Base-by-base conservation (phyloP, 2,797 vertebrate genomes). In the Sternotherus odoratus region DNA sequence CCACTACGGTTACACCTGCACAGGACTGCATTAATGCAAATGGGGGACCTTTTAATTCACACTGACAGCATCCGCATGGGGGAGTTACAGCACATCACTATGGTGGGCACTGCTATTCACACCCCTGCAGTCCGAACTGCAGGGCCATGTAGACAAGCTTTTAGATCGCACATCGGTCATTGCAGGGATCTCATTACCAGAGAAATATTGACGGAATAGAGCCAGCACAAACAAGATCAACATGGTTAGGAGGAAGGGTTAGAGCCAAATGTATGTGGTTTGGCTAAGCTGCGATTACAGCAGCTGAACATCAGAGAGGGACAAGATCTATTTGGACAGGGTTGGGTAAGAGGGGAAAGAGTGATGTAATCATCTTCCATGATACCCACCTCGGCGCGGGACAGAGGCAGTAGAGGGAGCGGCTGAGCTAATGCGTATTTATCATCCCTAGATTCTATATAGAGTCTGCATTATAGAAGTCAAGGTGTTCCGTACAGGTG, bases 391-490 rank as follows among this genome's bases (percentile, higher is more conserved):
- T 88, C 88, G 94, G 92, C 63, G 84, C 84, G 82, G 48, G 33
- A 92, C 16, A 0, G 15, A 79, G 94, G 88, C 10, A 36, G 21
- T 30, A 21, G 33, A 23, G 63, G 66, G 54, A 1, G 2, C 23
- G 4, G 8, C 2, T 5, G 5, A 15, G 43, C 21, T 46, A 43
- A 8, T 36, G 33, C 6, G 33, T 91, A 83, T 92, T 96, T 96
- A 86, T 94, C 94, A 94, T 93, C 95, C 86, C 56, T 82, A 91
- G 95, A 92, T 93, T 88, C 30, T 94, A 36, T 80, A 86, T 53
- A 77, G 79, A 88, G 85, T 82, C 87, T 88, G 84, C 6, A 84
- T 88, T 92, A 88, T 86, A 86, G 6, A 57, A 93, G 92, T 91
- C 86, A 93, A 95, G 89, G 95, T 92, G 91, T 91, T 91, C 91